Base-by-base conservation (phyloP, 2,888 invertebrate genomes). In the Tryphoninae sp. region DNA sequence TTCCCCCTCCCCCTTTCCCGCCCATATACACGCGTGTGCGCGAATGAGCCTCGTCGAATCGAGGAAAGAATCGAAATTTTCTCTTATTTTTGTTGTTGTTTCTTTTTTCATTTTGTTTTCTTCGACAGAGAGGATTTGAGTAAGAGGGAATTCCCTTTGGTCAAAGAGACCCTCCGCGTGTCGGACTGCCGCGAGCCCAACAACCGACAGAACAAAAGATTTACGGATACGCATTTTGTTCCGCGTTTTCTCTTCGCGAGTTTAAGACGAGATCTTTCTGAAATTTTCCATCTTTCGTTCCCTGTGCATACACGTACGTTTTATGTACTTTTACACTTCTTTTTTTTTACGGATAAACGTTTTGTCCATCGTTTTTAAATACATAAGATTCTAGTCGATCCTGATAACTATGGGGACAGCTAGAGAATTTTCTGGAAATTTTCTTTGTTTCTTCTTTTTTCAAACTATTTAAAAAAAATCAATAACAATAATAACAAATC, bases 31-130 rank as follows among this genome's bases (percentile, higher is more conserved):
- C 58, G 67, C 59, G 65, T 67, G 75, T 23, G 53, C 69, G 61
- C 71, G 77, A 77, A 71, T 68, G 69, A 64, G 71, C 77, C 71
- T 71, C 77, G 71, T 55, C 77, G 69, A 71, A 69, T 77, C 53
- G 53, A 42, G 23, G 33, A 42, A 77, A 77, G 58, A 77, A 58
- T 64, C 68, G 61, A 62, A 64, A 26, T 40, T 23, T 19, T 19
- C 19, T 19, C 19, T 19, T 19, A 19, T 19, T 19, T 9, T 71
- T 33, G 7, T 49, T 33, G 26, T n/a, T 61, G 51, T 19, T 19
- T 9, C 4, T 22, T 22, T 53, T 40, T 33, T 13, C 22, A 11
- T 65, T 6, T 4, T 40, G 11, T 26, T 4, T 67, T 22, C 22
- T 26, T 11, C n/a, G 4, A 55, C 16, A n/a, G 68, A 55, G 53